These are phyloP conservation scores for Calliphora vicina DNA, from an alignment of 1,140 invertebrate species.

Conservation along the genomic window DNA sequence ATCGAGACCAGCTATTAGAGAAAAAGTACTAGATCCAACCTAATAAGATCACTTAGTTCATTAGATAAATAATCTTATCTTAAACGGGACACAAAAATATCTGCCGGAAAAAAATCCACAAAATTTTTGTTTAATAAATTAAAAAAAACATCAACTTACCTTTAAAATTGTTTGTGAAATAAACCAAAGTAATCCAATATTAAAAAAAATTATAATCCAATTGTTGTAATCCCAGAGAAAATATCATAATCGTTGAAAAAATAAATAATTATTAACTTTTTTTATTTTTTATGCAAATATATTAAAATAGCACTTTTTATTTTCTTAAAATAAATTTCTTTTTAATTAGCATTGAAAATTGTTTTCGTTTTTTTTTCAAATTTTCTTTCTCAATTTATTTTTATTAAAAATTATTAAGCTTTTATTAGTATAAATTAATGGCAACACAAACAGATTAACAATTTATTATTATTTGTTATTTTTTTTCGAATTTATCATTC, in stretches of 20 bases:
- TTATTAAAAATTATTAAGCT: not conserved
- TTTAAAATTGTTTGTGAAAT: not conserved
- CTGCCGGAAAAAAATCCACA: no score
- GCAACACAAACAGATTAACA: not conserved
- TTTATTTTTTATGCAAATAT: not conserved
- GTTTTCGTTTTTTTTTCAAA: not conserved
- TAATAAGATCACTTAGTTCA: no score
- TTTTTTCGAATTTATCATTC: not conserved
- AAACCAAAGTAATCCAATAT: not conserved
- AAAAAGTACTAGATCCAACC: no score
- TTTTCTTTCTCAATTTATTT: not conserved
- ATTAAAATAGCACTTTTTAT: not conserved
- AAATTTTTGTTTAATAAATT: no score
- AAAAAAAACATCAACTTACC: no score
- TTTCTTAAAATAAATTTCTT: not conserved
- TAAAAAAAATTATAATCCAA: not conserved
- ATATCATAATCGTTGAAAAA: not conserved
- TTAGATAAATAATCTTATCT: no score
- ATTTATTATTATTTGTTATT: not conserved
- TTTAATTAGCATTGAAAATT: not conserved
- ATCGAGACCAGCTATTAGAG: no score
- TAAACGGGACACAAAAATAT: no score
- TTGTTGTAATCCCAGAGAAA: not conserved
- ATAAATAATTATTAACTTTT: not conserved
- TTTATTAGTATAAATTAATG: not conserved